Percentiles rank a stretch among this genome's conserved stretches.
phyloP scores from a whole-genome alignment of 23 tunicate species.

The Oikopleura vanhoeffeni region DNA sequence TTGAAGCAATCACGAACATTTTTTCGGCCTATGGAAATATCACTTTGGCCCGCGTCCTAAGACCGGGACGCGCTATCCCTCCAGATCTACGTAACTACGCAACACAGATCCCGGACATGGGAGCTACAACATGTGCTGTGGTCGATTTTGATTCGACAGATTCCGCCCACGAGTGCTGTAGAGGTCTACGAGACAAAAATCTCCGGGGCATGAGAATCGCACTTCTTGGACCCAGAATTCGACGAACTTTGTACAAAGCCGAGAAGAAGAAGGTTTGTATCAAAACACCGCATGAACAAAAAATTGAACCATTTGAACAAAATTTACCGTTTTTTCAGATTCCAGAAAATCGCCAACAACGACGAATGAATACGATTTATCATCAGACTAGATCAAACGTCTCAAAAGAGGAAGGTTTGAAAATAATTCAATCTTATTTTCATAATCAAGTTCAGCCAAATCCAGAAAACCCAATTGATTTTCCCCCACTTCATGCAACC shows the following conservation, averaged over 20 bases:
- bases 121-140: not conserved
- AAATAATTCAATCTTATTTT: constrained; percentile 1
- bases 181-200: constrained; percentile 4
- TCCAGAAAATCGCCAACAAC: not conserved
- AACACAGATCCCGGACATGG: constrained; percentile 13
- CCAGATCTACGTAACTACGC: not conserved
- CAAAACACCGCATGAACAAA: not conserved
- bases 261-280: constrained; percentile 6
- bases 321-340: not conserved
- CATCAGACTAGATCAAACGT: not conserved
- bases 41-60: constrained; percentile 5
- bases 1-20: constrained; percentile 11
- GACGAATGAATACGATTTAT: not conserved
- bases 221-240: not conserved
- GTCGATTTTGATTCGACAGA: constrained; percentile 14
- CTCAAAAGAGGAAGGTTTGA: constrained; percentile 1
- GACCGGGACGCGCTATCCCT: not conserved
- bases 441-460: not conserved
- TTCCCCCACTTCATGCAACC: not conserved
- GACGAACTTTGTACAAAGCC: constrained; percentile 8
- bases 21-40: constrained; percentile 11
- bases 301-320: not conserved
- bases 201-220: constrained; percentile 7
- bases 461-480: not conserved
- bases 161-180: constrained; percentile 7